Evolutionary conservation across 2,888 invertebrate species (phyloP).

Genomic region (Pandemis corylana): DNA sequence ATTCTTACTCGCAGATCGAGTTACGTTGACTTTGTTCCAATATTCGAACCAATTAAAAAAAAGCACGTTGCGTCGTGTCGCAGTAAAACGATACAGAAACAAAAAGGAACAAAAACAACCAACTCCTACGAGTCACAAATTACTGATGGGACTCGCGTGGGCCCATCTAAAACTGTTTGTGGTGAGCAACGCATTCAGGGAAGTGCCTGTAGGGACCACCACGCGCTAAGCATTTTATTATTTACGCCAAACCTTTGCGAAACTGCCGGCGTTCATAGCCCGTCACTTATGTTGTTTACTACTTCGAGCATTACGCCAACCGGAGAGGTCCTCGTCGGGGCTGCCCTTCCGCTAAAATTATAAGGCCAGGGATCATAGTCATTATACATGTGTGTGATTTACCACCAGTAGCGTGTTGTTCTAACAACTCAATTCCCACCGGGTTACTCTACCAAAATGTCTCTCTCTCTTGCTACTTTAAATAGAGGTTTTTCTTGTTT

Average conservation of each 20-base stretch:
- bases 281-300: slow-evolving; percentile 12
- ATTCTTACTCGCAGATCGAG: too few relatives aligned
- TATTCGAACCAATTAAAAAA: background rate
- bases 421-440: too few relatives aligned
- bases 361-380: too few relatives aligned
- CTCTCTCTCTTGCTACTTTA: too few relatives aligned
- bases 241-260: background rate
- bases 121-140: slow-evolving; percentile 1
- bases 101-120: background rate
- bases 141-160: slow-evolving; percentile 4
- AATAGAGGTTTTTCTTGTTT: too few relatives aligned
- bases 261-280: slow-evolving; percentile 2
- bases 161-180: slow-evolving; percentile 7
- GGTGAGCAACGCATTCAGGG: slow-evolving; percentile 5
- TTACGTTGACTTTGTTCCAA: background rate
- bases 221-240: slow-evolving; percentile 5
- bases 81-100: background rate
- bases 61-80: background rate
- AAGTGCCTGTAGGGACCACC: background rate
- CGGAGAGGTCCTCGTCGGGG: too few relatives aligned
- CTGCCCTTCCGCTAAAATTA: too few relatives aligned
- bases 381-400: too few relatives aligned
- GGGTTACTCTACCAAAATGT: too few relatives aligned
- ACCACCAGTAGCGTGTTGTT: too few relatives aligned
- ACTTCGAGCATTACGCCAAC: background rate